phyloP scores from a whole-genome alignment of 2,888 invertebrate genomes.

The Seladonia tumulorum region DNA sequence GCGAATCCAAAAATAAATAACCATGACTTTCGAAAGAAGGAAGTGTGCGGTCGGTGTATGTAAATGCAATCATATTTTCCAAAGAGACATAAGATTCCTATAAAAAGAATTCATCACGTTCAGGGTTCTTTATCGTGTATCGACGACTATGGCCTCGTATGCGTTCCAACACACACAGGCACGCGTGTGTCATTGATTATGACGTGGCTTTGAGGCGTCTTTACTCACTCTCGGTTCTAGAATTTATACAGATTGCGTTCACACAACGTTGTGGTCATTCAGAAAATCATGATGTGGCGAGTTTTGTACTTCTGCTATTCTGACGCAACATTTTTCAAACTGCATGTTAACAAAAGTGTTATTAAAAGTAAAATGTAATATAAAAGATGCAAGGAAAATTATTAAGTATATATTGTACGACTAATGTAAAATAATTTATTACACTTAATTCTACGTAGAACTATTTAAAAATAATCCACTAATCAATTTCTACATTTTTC shows the following conservation, averaged over 20 bases:
- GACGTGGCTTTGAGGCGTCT: slow-evolving; percentile 72
- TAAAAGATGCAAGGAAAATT: background rate
- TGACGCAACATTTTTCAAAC: background rate
- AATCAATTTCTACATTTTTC: background rate
- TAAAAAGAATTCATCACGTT: background rate
- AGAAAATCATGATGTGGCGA: background rate
- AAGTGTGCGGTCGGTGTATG: background rate
- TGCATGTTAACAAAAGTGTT: background rate
- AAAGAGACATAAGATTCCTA: background rate
- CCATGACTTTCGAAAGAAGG: background rate
- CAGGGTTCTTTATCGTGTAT: slow-evolving; percentile 21
- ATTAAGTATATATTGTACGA: background rate
- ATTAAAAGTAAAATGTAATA: background rate
- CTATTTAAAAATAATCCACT: background rate
- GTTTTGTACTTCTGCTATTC: background rate
- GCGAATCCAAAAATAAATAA: background rate
- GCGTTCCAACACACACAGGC: slow-evolving; percentile 60
- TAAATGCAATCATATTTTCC: background rate
- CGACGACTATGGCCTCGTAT: slow-evolving; percentile 49
- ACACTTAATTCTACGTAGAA: background rate
- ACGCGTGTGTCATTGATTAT: slow-evolving; percentile 12
- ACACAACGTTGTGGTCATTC: background rate
- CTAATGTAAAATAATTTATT: background rate
- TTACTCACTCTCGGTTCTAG: slow-evolving; percentile 19
- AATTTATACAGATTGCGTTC: background rate